Conservation (phyloP, 2,113 vertebrate species). For the Pterocles gutturalis region DNA sequence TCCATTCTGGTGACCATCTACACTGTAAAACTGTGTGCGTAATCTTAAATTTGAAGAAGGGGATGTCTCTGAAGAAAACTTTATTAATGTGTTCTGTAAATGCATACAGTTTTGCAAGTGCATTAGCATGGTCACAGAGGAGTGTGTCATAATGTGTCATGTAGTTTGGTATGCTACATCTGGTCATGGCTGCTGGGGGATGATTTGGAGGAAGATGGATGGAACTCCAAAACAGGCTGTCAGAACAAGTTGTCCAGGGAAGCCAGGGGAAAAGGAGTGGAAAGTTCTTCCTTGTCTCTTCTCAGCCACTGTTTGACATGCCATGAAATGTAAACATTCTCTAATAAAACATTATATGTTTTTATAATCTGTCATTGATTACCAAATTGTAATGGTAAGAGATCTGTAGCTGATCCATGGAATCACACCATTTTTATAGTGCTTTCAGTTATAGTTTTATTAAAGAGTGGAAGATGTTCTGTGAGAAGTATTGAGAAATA, state of each 20-base stretch:
- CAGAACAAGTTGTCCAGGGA: background rate
- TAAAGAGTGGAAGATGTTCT: conserved; percentile 4
- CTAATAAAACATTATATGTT: conserved; percentile 5
- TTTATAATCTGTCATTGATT: conserved; percentile 33
- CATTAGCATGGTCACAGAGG: background rate
- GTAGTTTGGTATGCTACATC: conserved; percentile 16
- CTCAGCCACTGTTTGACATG: conserved; percentile 26
- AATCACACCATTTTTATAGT: conserved; percentile 6
- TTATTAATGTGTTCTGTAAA: conserved; percentile 13
- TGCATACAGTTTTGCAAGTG: conserved; percentile 19
- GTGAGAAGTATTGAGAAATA: background rate
- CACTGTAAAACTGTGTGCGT: background rate
- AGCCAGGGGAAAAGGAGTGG: background rate
- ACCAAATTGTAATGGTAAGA: background rate
- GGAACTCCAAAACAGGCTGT: background rate
- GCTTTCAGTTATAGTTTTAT: conserved; percentile 30
- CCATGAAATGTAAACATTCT: conserved; percentile 2
- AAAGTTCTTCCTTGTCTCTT: background rate
- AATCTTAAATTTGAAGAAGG: conserved; percentile 25
- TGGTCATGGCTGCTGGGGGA: background rate
- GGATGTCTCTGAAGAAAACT: conserved; percentile 42
- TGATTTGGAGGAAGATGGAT: background rate
- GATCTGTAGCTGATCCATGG: background rate
- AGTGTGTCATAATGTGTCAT: conserved; percentile 1
- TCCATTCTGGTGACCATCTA: conserved; percentile 48